Evolutionary conservation across 2,888 invertebrate species (phyloP).

Genomic region (Charanyca ferruginea): DNA sequence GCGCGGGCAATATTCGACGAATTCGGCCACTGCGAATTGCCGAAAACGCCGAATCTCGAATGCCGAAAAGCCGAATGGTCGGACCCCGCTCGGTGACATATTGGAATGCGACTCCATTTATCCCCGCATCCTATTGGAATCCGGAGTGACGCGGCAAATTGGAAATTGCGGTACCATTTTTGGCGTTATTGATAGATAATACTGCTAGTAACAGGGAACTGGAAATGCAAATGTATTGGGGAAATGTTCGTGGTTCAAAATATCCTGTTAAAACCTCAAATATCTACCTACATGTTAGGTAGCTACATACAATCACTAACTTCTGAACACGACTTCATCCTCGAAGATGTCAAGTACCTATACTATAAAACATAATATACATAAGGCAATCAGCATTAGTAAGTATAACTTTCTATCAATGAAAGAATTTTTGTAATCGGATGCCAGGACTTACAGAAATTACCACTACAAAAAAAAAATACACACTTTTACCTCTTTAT

Average conservation of each 20-base stretch:
- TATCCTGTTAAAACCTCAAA: conserved; percentile 14
- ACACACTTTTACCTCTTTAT: too few relatives aligned
- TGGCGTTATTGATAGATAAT: conserved; percentile 88
- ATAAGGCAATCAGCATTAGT: too few relatives aligned
- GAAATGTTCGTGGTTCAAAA: conserved; percentile 28
- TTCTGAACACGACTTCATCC: too few relatives aligned
- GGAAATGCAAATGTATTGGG: conserved; percentile 55
- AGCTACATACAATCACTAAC: too few relatives aligned
- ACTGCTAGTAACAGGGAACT: conserved; percentile 78
- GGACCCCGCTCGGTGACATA: conserved; percentile 88
- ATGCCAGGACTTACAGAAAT: too few relatives aligned
- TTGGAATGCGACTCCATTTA: conserved; percentile 91
- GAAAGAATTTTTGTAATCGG: too few relatives aligned
- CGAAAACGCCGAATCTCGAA: conserved; percentile 83
- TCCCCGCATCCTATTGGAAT: conserved; percentile 91
- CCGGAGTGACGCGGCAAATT: conserved; percentile 91
- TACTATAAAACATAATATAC: too few relatives aligned
- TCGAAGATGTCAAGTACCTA: too few relatives aligned
- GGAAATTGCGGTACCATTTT: conserved; percentile 90
- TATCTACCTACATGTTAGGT: too few relatives aligned
- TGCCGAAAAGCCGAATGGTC: conserved; percentile 87
- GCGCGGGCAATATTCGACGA: conserved; percentile 80
- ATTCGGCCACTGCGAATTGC: conserved; percentile 79
- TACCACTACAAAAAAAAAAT: too few relatives aligned
- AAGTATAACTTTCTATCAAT: too few relatives aligned